These are phyloP conservation scores for Drosophila kohkoa DNA, from an alignment of 1,140 invertebrate genomes.

Conservation along the genomic window DNA sequence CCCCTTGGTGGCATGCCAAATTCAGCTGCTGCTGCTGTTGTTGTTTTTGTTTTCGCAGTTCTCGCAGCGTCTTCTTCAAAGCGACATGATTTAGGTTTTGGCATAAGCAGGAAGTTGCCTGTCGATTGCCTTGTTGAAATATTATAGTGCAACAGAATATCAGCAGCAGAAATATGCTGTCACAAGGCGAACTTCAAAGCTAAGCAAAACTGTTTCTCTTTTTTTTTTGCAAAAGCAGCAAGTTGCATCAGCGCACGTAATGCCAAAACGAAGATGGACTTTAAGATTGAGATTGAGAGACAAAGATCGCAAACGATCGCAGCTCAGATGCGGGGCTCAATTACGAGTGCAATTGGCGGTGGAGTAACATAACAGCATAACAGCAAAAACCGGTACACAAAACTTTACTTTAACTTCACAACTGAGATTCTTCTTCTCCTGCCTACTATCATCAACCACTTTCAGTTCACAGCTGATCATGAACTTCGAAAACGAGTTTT, in stretches of 20 bases:
- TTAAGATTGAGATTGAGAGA: constrained; percentile 45
- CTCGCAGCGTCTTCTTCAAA: constrained; percentile 42
- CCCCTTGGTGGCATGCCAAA: constrained; percentile 51
- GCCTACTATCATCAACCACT: constrained; percentile 76
- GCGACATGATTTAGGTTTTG: constrained; percentile 47
- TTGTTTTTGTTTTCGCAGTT: constrained; percentile 27
- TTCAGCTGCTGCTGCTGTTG: constrained; percentile 39
- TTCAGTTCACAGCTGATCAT: constrained; percentile 80
- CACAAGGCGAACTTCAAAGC: constrained; percentile 57
- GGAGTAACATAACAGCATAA: constrained; percentile 45
- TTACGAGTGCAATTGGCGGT: constrained; percentile 74
- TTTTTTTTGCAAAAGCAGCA: constrained; percentile 51
- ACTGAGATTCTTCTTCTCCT: constrained; percentile 60
- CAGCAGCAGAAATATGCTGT: constrained; percentile 20
- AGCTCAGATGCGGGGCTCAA: constrained; percentile 59
- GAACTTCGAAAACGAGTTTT: constrained; percentile 83
- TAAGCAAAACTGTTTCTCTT: constrained; percentile 39
- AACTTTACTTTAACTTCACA: no score
- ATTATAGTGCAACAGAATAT: constrained; percentile 46
- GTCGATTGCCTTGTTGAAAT: constrained; percentile 74
- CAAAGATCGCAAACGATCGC: constrained; percentile 32
- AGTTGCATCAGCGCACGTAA: constrained; percentile 68
- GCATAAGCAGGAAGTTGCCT: constrained; percentile 68
- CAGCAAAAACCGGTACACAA: constrained; percentile 74
- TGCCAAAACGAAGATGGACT: constrained; percentile 7